A percentile compares a stretch with the other conserved stretches of the same genome.
phyloP scores from a whole-genome alignment of 2,113 vertebrate genomes.

The Daboia siamensis region DNA sequence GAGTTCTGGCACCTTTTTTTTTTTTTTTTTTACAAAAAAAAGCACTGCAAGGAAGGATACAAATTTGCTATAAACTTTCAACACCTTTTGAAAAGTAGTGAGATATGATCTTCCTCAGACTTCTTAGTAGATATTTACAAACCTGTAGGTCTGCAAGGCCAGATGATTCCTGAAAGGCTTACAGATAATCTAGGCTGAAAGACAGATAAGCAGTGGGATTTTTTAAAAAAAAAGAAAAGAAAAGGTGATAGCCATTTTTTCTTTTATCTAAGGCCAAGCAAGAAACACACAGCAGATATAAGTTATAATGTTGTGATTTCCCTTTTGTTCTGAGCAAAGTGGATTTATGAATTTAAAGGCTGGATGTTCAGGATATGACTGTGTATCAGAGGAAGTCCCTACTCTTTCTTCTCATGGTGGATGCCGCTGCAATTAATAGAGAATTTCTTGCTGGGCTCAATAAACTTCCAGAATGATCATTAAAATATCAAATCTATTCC shows the following conservation, averaged over 20 bases:
- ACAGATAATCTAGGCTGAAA: not conserved
- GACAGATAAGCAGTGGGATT: not conserved
- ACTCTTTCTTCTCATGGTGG: too few species aligned
- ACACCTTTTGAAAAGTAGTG: not conserved
- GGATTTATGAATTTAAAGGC: not conserved
- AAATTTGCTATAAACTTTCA: not conserved
- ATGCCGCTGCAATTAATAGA: not conserved
- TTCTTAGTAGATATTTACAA: not conserved
- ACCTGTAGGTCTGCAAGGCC: not conserved
- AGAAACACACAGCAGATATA: not conserved
- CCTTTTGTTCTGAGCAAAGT: not conserved
- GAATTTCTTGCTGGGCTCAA: not conserved
- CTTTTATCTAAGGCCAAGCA: not conserved
- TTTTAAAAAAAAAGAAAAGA: not conserved
- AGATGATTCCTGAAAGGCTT: not conserved
- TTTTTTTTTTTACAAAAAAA: too few species aligned
- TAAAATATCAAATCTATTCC: not conserved
- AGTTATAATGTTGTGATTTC: not conserved
- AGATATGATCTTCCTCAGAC: not conserved
- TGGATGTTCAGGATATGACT: not conserved
- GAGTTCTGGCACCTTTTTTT: too few species aligned
- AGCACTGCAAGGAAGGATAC: not conserved
- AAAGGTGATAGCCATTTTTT: not conserved
- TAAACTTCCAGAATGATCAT: not conserved
- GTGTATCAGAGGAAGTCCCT: too few species aligned